Conservation (phyloP, 2,797 vertebrate species). For the Dicrostonyx torquatus region DNA sequence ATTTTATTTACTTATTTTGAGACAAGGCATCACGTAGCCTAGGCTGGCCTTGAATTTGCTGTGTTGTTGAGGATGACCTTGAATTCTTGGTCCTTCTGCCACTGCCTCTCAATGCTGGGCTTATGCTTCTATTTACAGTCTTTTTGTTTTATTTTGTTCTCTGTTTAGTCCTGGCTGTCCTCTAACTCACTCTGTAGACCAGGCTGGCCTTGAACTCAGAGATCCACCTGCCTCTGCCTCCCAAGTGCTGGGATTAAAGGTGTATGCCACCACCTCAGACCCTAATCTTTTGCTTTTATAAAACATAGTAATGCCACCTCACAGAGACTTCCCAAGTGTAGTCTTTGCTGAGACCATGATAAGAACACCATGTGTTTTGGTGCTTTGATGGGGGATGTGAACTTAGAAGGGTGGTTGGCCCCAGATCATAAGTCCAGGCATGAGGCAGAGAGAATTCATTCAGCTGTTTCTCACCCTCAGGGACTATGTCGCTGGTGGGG, state of each 20-base stretch:
- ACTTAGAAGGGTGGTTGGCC: not conserved
- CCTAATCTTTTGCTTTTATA: not conserved
- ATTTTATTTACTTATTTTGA: not conserved
- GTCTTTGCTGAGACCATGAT: not conserved
- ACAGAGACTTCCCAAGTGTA: too few relatives aligned
- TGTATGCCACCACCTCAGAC: not conserved
- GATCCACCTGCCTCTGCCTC: not conserved
- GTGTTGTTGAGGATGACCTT: not conserved
- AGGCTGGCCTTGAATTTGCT: not conserved
- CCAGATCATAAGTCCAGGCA: rapidly evolving
- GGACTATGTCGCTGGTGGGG: slow-evolving; percentile 86
- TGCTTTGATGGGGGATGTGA: not conserved
- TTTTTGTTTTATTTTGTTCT: not conserved
- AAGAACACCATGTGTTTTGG: rapidly evolving
- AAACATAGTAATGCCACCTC: not conserved
- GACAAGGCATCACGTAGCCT: not conserved
- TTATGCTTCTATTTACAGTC: not conserved
- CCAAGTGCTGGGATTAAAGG: not conserved
- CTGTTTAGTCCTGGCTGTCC: not conserved
- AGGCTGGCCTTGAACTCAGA: not conserved
- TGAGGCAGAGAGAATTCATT: not conserved
- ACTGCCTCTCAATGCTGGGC: not conserved
- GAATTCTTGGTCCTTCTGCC: not conserved
- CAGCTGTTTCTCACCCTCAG: slow-evolving; percentile 75
- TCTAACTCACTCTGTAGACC: not conserved